These are phyloP conservation scores for Psittacula cyanocephala DNA, from an alignment of 2,113 vertebrate genomes.

Conservation along the genomic window DNA sequence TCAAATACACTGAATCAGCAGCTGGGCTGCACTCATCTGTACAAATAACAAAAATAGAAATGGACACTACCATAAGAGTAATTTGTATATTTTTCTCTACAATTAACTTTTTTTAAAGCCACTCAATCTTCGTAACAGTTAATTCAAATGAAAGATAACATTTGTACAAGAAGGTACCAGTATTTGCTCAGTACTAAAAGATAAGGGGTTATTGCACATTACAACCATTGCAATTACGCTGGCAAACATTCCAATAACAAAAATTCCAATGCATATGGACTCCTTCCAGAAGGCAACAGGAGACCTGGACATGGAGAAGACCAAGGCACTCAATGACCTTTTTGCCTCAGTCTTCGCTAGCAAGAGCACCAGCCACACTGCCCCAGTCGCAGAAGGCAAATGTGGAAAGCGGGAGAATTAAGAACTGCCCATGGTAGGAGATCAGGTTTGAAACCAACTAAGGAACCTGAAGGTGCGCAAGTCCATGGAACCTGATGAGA, in stretches of 20 bases:
- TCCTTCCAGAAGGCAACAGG: neutral
- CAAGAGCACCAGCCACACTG: neutral
- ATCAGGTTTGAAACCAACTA: neutral
- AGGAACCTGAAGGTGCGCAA: neutral
- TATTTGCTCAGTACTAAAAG: neutral
- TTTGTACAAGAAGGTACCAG: neutral
- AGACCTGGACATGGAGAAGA: neutral
- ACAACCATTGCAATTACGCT: neutral
- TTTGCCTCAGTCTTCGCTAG: neutral
- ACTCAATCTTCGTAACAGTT: neutral
- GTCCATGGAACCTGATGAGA: neutral
- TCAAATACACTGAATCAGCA: neutral
- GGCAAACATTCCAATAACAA: neutral
- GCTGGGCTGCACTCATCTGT: neutral
- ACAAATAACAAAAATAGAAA: neutral
- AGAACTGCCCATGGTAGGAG: neutral
- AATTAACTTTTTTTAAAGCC: neutral
- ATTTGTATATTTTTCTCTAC: neutral
- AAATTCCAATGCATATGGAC: neutral
- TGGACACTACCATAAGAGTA: neutral
- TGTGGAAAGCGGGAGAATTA: neutral
- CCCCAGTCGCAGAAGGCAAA: neutral
- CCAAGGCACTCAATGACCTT: neutral
- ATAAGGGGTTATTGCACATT: neutral
- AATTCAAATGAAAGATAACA: neutral